phyloP scores from a whole-genome alignment of 2,797 vertebrate species.

The Triplophysa bombifrons region DNA sequence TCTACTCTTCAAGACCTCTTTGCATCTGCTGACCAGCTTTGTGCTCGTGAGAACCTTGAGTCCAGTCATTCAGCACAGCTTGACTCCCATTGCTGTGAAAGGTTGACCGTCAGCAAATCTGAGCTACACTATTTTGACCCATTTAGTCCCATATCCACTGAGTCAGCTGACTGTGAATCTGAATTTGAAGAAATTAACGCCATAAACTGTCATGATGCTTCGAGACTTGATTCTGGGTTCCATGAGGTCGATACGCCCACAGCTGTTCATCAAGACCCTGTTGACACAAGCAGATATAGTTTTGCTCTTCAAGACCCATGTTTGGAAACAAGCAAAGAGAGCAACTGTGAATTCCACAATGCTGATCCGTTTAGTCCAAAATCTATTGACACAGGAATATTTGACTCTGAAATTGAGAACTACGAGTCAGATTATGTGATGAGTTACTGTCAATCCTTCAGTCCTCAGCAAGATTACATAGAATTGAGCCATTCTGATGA shows the following conservation, averaged over 20 bases:
- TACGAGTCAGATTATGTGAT: conserved; percentile 41
- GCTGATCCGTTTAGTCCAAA: conserved; percentile 57
- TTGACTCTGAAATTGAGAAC: conserved; percentile 51
- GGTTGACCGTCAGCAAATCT: conserved; percentile 3
- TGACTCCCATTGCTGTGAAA: conserved; percentile 14
- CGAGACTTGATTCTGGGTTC: conserved; percentile 58
- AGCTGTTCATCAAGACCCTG: conserved; percentile 30
- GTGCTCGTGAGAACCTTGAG: conserved; percentile 37
- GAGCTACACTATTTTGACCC: conserved; percentile 39
- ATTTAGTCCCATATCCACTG: conserved; percentile 28
- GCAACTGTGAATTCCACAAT: conserved; percentile 21
- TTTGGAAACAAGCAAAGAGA: conserved; percentile 6
- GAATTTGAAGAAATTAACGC: conserved; percentile 40
- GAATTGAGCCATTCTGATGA: conserved; percentile 13
- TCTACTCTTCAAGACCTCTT: conserved; percentile 42
- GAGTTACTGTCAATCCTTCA: conserved; percentile 7
- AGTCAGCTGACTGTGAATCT: conserved; percentile 4
- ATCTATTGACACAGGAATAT: conserved; percentile 42
- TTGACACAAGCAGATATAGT: conserved; percentile 20
- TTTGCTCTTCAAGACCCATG: conserved; percentile 23
- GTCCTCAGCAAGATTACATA: conserved; percentile 2
- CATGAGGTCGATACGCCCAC: conserved; percentile 50
- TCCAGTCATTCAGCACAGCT: conserved; percentile 19
- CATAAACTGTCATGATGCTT: conserved; percentile 14
- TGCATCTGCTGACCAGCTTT: conserved; percentile 39